Evolutionary conservation across 2,797 vertebrate species (phyloP).

Genomic region (Sebastes glaucus): DNA sequence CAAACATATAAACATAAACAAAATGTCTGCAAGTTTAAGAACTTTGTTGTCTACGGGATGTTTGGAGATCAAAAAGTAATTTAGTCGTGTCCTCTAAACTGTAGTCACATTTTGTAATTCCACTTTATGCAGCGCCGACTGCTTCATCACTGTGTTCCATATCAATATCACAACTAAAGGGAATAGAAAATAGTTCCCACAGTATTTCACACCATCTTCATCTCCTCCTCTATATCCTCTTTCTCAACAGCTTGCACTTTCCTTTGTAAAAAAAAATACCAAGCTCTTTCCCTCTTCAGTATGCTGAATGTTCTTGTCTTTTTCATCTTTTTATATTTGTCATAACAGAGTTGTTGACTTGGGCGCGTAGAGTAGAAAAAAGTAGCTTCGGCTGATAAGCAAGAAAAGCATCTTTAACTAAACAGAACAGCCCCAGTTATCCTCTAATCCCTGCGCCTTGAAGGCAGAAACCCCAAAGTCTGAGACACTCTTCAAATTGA

Average conservation of each 20-base stretch:
- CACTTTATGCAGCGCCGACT: not conserved
- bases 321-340: slow-evolving; percentile 47
- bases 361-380: not conserved
- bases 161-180: not conserved
- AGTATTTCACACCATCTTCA: slow-evolving; percentile 4
- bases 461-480: slow-evolving; percentile 31
- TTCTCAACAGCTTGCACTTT: slow-evolving; percentile 33
- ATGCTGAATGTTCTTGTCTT: slow-evolving; percentile 23
- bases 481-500: slow-evolving; percentile 46
- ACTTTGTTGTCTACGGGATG: not conserved
- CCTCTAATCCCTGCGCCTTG: slow-evolving; percentile 35
- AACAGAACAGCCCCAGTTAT: slow-evolving; percentile 49
- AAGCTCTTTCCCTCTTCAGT: slow-evolving; percentile 9
- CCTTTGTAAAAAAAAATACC: slow-evolving; percentile 14
- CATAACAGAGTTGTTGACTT: slow-evolving; percentile 48
- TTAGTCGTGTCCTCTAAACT: not conserved
- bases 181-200: not conserved
- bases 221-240: not conserved
- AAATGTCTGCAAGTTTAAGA: not conserved
- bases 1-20: not conserved
- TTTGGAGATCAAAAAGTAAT: not conserved
- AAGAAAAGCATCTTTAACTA: slow-evolving; percentile 48
- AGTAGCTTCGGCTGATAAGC: slow-evolving; percentile 31
- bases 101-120: not conserved
- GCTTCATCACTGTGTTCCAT: not conserved